These are phyloP conservation scores for Hemichromis elongatus DNA, from an alignment of 2,113 vertebrate genomes.

Conservation along the genomic window DNA sequence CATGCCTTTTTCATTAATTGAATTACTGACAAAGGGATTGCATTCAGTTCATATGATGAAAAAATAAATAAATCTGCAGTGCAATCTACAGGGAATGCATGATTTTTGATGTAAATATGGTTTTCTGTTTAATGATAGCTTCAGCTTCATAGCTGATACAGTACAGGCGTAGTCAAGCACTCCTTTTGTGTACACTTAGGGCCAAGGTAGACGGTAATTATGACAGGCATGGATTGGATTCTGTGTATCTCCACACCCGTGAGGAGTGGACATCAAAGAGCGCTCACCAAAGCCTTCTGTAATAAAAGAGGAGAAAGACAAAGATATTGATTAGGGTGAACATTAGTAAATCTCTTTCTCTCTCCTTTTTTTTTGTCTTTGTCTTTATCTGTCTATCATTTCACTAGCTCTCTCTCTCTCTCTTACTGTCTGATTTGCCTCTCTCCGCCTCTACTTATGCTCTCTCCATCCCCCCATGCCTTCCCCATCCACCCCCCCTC, in stretches of 20 bases:
- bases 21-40: not conserved
- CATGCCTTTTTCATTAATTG: not conserved
- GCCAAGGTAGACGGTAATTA: slow-evolving; percentile 47
- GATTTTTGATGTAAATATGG: not conserved
- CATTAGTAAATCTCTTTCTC: slow-evolving; percentile 67
- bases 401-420: not conserved
- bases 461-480: slow-evolving; percentile 28
- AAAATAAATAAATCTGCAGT: not conserved
- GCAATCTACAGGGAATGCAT: not conserved
- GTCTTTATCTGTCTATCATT: slow-evolving; percentile 54
- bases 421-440: slow-evolving; percentile 29
- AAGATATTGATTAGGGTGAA: slow-evolving; percentile 66
- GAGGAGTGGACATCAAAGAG: slow-evolving; percentile 63
- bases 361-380: slow-evolving; percentile 26
- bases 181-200: slow-evolving; percentile 16
- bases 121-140: not conserved
- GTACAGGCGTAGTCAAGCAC: slow-evolving; percentile 12
- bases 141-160: slow-evolving; percentile 5
- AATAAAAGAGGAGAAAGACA: slow-evolving; percentile 64
- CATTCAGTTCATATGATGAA: not conserved
- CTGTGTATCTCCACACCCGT: slow-evolving; percentile 26
- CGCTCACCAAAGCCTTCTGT: slow-evolving; percentile 51
- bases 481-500: slow-evolving; percentile 6
- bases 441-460: slow-evolving; percentile 20
- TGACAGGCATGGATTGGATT: slow-evolving; percentile 52